A percentile compares a stretch with the other conserved stretches of the same genome.
Conservation (phyloP, 2,888 invertebrate genomes). For the Campaea margaritaria region DNA sequence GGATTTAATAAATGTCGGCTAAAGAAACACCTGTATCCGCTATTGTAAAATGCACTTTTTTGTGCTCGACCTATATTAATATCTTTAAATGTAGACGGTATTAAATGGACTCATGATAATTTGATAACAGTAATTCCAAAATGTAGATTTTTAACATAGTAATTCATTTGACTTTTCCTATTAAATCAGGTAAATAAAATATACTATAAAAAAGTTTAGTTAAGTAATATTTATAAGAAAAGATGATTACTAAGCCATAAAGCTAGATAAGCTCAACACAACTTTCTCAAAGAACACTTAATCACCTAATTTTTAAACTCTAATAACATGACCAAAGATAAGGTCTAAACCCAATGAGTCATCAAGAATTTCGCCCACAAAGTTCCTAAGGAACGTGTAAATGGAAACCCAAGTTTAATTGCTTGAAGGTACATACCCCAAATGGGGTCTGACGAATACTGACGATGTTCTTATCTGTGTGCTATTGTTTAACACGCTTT, state of each 20-base stretch:
- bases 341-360: conserved; percentile 34
- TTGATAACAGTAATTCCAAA: too few species aligned
- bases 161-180: too few species aligned
- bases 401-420: conserved; percentile 73
- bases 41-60: conserved; percentile 42
- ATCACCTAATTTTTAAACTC: conserved; percentile 3
- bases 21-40: conserved; percentile 76
- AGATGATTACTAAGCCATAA: background rate
- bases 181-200: too few species aligned
- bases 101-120: too few species aligned
- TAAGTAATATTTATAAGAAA: too few species aligned
- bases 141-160: too few species aligned
- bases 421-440: conserved; percentile 70
- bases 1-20: conserved; percentile 59
- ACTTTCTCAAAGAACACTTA: background rate
- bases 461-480: conserved; percentile 74
- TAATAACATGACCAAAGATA: conserved; percentile 8
- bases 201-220: too few species aligned
- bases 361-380: conserved; percentile 17
- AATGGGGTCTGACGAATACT: conserved; percentile 68
- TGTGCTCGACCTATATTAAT: conserved; percentile 16
- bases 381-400: conserved; percentile 46
- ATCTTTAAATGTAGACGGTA: background rate
- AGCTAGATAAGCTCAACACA: background rate
- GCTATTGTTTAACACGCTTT: conserved; percentile 83